Evolutionary conservation across 2,888 invertebrate genomes (phyloP), one percentile per base, ranked within the genome.

Genomic region (Caenorhabditis sp.): DNA sequence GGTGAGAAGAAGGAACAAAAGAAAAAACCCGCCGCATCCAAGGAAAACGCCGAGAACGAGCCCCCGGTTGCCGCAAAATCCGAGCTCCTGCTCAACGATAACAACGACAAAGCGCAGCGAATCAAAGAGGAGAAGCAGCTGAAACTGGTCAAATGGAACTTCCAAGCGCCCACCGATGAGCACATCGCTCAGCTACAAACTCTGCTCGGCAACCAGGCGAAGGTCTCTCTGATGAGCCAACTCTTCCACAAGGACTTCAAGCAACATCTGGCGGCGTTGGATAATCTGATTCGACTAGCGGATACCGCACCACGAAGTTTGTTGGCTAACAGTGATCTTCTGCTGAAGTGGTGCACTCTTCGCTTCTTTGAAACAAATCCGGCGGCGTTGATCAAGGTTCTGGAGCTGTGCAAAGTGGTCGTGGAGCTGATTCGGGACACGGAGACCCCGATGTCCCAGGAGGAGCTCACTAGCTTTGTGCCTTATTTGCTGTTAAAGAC

Each of bases 331-430:
- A 94, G 97, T 84, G 99, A 99, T 94, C 94, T 99, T 84, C 95
- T 99, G 74, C 94, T 99, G 59, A 97, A 97, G 93, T 99, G 98
- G 98, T 93, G 97, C 89, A 97, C 98, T 0, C 93, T 99, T 61
- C 94, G 98, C 82, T 99, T 99, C 94, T 98, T 97, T 92, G 98
- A 99, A 93, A 99, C 98, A 28, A 99, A 99, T 94, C 98, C 98
- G 12, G 97, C 97, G 19, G 98, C 98, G 47, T 94, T 98, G 82
- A 94, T 98, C 89, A 97, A 96, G 94, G 87, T 87, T 19, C 64
- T 88, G 8, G 87, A 87, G 22, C 31, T 87, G 14, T 80, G 83
- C 19, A 49, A 22, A 19, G 70, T 86, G 10, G 58, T 88, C 4
- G 63, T 83, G 1, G 74, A 69, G 7, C 54, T 89, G 79, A 97